phyloP scores from a whole-genome alignment of 2,888 invertebrate species.

The Balanococcus diminutus region DNA sequence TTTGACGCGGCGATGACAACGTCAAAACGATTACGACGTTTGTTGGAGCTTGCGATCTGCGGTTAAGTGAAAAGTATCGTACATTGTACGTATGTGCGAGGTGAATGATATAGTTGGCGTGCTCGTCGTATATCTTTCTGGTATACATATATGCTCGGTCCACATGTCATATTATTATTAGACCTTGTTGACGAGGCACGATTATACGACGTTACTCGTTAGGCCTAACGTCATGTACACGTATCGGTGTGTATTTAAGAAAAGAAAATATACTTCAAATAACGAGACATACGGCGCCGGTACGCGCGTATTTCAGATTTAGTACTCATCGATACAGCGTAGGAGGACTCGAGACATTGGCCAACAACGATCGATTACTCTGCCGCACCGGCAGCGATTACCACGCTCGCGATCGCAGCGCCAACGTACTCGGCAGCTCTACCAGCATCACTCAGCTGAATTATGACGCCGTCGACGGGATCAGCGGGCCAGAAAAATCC shows the following conservation, averaged over 20 bases:
- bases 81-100: neutral
- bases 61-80: neutral
- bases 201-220: neutral
- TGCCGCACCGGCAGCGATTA: neutral
- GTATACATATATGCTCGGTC: neutral
- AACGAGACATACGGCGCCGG: neutral
- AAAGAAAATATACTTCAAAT: no score
- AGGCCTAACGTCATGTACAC: neutral
- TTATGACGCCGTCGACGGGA: neutral
- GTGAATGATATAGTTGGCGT: neutral
- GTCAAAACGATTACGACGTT: neutral
- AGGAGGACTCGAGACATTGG: neutral
- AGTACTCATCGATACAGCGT: conserved; percentile 1
- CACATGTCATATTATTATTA: conserved; percentile 15
- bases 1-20: conserved; percentile 4
- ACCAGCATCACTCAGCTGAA: neutral
- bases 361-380: conserved; percentile 10
- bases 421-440: neutral
- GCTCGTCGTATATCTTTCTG: neutral
- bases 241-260: neutral
- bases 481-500: neutral
- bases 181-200: conserved; percentile 1
- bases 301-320: neutral
- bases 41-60: no score
- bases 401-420: neutral